These are phyloP conservation scores for Ceratina japonica DNA, from an alignment of 1,140 invertebrate species.

Conservation along the genomic window DNA sequence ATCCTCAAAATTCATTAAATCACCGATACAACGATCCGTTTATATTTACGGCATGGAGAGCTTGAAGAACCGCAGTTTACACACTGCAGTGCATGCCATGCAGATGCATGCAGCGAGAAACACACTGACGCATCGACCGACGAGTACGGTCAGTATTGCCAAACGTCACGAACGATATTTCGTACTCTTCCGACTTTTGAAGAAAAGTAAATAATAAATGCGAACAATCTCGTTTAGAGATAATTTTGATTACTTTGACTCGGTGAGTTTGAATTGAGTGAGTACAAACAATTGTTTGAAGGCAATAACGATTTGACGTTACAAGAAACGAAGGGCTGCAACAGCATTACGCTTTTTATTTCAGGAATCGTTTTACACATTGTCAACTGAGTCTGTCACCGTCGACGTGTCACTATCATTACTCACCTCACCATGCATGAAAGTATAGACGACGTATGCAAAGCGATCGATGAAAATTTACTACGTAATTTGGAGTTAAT, in stretches of 20 bases:
- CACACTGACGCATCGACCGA: too few relatives aligned
- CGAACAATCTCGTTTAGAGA: too few relatives aligned
- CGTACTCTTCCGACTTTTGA: not conserved
- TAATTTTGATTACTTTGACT: not conserved
- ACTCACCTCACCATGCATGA: constrained; percentile 48
- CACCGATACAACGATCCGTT: not conserved
- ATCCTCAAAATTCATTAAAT: constrained; percentile 59
- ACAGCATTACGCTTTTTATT: not conserved
- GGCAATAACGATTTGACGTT: not conserved
- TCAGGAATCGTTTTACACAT: not conserved
- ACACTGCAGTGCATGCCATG: too few relatives aligned
- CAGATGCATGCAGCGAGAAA: too few relatives aligned
- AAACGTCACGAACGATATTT: not conserved
- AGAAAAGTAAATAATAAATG: not conserved
- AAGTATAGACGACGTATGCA: constrained; percentile 73
- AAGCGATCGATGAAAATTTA: constrained; percentile 82
- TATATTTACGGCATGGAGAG: too few relatives aligned
- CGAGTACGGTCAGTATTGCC: constrained; percentile 11
- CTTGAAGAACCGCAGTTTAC: too few relatives aligned
- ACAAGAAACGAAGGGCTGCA: not conserved
- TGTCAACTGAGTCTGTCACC: not conserved
- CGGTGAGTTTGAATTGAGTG: not conserved
- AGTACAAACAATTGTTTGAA: not conserved
- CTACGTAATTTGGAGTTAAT: constrained; percentile 84
- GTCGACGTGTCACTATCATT: not conserved